A percentile compares a stretch with the other conserved stretches of the same genome.
Conservation (phyloP, 2,113 vertebrate genomes). For the Condylura cristata region DNA sequence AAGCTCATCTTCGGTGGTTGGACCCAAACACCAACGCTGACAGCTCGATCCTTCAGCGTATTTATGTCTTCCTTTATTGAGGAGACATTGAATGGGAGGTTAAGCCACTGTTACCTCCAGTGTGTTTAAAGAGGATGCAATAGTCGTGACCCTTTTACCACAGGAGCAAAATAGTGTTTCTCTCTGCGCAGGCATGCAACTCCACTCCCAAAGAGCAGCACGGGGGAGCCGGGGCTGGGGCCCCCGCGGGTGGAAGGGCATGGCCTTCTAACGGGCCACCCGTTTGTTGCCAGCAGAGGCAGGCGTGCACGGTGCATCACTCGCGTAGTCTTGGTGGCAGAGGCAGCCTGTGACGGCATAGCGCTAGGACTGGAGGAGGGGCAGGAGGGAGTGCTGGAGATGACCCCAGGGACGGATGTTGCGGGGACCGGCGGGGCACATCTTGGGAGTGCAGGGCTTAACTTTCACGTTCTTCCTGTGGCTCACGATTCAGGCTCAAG, state of each 20-base stretch:
- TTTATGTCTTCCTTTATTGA: too few relatives aligned
- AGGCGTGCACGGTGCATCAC: background rate
- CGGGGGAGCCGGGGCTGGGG: background rate
- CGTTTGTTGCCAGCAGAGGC: background rate
- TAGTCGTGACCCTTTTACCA: background rate
- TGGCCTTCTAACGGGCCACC: background rate
- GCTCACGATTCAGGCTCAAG: background rate
- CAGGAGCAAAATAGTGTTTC: background rate
- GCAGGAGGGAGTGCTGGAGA: background rate
- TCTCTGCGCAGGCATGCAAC: background rate
- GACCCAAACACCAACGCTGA: background rate
- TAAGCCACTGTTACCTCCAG: background rate
- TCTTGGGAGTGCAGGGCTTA: background rate
- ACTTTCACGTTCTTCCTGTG: background rate
- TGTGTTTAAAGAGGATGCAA: background rate
- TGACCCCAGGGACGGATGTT: background rate
- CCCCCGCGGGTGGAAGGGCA: background rate
- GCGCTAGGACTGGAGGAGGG: background rate
- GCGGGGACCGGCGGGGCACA: background rate
- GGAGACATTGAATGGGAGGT: too few relatives aligned
- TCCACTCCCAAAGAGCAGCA: background rate
- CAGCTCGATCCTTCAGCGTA: background rate
- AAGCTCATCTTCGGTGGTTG: slow-evolving; percentile 11
- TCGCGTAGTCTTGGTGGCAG: background rate
- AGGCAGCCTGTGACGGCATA: background rate